A percentile compares a stretch with the other conserved stretches of the same genome.
Conservation (phyloP, 2,888 invertebrate species). For the Lithophane semibrunnea region DNA sequence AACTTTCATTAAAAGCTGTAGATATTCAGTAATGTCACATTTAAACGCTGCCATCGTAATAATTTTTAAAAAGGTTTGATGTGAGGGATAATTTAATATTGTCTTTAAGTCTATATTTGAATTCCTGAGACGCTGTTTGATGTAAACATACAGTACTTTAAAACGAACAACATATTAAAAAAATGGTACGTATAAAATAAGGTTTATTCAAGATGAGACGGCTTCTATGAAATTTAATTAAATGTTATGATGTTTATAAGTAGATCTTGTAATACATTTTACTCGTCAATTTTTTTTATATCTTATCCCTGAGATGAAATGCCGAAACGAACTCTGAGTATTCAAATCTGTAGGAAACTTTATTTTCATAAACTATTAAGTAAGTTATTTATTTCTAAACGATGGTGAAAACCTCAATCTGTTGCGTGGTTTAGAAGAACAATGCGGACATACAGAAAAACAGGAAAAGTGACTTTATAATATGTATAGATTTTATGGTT, state of each 20-base stretch:
- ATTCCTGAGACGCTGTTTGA: constrained; percentile 62
- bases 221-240: neutral
- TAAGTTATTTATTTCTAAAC: neutral
- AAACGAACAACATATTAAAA: constrained; percentile 4
- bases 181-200: neutral
- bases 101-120: constrained; percentile 66
- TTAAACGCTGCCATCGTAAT: constrained; percentile 34
- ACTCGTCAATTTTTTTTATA: no score
- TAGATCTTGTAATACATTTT: neutral
- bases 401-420: no score
- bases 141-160: constrained; percentile 33
- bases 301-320: neutral
- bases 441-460: no score
- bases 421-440: no score
- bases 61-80: constrained; percentile 51
- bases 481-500: constrained; percentile 24
- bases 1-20: constrained; percentile 11
- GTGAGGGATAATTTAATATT: constrained; percentile 54
- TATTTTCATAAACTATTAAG: neutral
- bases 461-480: no score
- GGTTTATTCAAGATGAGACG: neutral
- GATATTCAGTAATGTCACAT: constrained; percentile 7
- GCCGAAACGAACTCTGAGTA: neutral
- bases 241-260: neutral
- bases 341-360: neutral